A percentile compares a stretch with the other conserved stretches of the same genome.
phyloP scores from a whole-genome alignment of 1,140 invertebrate species.

The Tetranychus cinnabarinus region DNA sequence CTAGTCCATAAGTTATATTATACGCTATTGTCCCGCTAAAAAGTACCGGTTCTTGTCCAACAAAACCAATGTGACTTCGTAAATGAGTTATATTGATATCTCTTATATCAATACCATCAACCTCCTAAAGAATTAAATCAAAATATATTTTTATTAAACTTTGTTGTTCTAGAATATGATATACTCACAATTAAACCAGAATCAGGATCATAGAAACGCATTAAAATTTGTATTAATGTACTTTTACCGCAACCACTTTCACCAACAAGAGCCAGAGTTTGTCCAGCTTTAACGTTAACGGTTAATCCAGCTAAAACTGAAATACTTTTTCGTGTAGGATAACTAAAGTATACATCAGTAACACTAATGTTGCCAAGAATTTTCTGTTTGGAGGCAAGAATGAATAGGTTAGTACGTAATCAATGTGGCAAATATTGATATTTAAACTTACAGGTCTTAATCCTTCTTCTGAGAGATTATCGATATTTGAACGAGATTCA shows the following conservation, averaged over 20 bases:
- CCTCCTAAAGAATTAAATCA: conserved; percentile 13
- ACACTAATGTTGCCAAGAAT: conserved; percentile 53
- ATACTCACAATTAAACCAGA: neutral
- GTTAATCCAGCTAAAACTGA: conserved; percentile 58
- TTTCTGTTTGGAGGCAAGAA: conserved; percentile 26
- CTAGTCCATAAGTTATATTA: conserved; percentile 67
- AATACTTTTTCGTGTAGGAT: conserved; percentile 58
- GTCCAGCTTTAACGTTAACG: conserved; percentile 73
- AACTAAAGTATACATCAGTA: conserved; percentile 56
- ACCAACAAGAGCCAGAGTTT: conserved; percentile 91
- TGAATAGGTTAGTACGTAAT: too few relatives aligned
- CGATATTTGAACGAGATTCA: conserved; percentile 17
- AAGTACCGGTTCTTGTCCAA: conserved; percentile 93
- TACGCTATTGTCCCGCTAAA: conserved; percentile 88
- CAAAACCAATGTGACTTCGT: conserved; percentile 63
- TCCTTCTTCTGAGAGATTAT: conserved; percentile 20
- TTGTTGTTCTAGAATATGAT: neutral
- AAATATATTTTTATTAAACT: too few relatives aligned
- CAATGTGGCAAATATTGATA: too few relatives aligned
- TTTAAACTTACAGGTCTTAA: conserved; percentile 17
- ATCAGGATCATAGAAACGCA: conserved; percentile 81
- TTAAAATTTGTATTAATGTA: conserved; percentile 77
- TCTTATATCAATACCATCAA: conserved; percentile 63
- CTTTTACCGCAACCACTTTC: conserved; percentile 94
- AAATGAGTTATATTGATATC: conserved; percentile 61